phyloP scores from a whole-genome alignment of 2,113 vertebrate species.

The Camelus bactrianus region DNA sequence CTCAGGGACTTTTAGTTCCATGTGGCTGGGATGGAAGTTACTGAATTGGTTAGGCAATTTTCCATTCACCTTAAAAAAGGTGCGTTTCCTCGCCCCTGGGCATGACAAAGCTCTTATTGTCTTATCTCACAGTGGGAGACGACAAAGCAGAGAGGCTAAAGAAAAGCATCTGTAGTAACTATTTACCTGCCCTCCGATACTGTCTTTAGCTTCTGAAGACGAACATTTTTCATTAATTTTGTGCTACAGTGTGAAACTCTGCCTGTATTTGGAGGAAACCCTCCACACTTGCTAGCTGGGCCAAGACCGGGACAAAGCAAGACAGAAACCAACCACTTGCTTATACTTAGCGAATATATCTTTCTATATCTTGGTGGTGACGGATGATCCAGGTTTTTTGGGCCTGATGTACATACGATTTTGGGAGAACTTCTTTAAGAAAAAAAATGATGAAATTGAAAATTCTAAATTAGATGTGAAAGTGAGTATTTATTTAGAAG shows the following conservation, averaged over 20 bases:
- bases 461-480: background rate
- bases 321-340: background rate
- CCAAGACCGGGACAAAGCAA: background rate
- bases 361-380: background rate
- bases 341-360: background rate
- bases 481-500: background rate
- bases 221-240: background rate
- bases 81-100: background rate
- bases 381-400: background rate
- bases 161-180: background rate
- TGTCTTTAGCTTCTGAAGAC: background rate
- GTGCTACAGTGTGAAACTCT: background rate
- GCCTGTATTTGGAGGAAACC: background rate
- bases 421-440: background rate
- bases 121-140: background rate
- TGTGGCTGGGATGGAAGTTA: background rate
- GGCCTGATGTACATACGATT: background rate
- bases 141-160: background rate
- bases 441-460: background rate
- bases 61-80: constrained; percentile 22
- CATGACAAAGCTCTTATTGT: background rate
- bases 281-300: background rate
- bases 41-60: background rate
- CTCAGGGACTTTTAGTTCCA: background rate
- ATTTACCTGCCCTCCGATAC: background rate